These are phyloP conservation scores for Iguana delicatissima DNA, from an alignment of 2,797 vertebrate species.

Conservation along the genomic window DNA sequence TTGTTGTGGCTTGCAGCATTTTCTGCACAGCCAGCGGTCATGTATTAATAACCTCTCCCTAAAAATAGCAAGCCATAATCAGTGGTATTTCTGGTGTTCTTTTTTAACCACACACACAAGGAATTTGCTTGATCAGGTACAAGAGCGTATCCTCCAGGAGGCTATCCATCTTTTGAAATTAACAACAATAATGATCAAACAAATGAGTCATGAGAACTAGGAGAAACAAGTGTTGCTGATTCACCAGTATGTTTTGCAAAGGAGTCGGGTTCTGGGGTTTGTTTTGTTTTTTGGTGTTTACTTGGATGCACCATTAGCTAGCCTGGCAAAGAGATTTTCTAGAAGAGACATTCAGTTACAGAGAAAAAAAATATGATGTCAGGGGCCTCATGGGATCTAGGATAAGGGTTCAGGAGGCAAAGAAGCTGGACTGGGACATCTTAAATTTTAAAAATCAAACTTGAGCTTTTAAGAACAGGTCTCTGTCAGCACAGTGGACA, in stretches of 20 bases:
- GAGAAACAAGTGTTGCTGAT: neutral
- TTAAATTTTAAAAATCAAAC: too few species aligned
- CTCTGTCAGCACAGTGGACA: too few species aligned
- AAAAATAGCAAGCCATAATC: conserved; percentile 22
- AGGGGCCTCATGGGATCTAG: neutral
- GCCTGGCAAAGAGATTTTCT: neutral
- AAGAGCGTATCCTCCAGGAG: neutral
- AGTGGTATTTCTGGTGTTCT: neutral
- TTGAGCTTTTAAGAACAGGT: too few species aligned
- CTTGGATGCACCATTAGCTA: neutral
- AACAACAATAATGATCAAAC: neutral
- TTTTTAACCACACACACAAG: neutral
- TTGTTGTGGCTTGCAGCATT: neutral
- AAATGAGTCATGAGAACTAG: neutral
- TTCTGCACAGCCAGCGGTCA: neutral
- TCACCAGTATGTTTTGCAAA: neutral
- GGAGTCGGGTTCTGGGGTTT: neutral
- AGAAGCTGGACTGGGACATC: too few species aligned
- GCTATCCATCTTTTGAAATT: neutral
- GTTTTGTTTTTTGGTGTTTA: too few species aligned
- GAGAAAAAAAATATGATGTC: neutral
- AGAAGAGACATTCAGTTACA: neutral
- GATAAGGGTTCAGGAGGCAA: too few species aligned
- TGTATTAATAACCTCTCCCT: conserved; percentile 22
- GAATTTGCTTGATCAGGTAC: conserved; percentile 7